Evolutionary conservation across 1,140 invertebrate genomes (phyloP).

Genomic region (Lepidostoma basale): DNA sequence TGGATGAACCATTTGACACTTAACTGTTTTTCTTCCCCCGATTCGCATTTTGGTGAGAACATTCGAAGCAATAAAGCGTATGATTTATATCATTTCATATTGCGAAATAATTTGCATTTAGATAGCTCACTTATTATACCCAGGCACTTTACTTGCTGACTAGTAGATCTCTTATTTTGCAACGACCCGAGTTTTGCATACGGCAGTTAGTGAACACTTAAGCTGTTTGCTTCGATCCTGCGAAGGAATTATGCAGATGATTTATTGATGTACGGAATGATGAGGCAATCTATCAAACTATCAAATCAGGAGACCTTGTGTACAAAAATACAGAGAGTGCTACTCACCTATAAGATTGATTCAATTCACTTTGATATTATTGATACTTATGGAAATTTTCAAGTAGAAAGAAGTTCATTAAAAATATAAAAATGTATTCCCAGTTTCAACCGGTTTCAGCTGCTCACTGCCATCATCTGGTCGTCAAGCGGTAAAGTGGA

Average conservation of each 20-base stretch:
- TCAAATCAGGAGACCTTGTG: too few species aligned
- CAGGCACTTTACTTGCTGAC: not conserved
- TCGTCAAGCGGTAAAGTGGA: too few species aligned
- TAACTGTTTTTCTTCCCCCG: not conserved
- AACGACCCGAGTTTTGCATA: slow-evolving; percentile 23
- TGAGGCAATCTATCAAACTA: too few species aligned
- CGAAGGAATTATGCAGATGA: slow-evolving; percentile 14
- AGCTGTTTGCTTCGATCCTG: not conserved
- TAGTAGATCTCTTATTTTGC: slow-evolving; percentile 33
- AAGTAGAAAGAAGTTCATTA: too few species aligned
- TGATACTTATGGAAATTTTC: too few species aligned
- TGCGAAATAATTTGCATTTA: slow-evolving; percentile 43
- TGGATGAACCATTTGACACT: not conserved
- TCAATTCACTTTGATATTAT: too few species aligned
- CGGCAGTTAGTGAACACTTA: slow-evolving; percentile 7
- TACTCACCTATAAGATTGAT: too few species aligned
- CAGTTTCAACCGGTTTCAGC: too few species aligned
- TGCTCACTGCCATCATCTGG: too few species aligned
- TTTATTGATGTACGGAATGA: not conserved
- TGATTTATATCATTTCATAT: slow-evolving; percentile 44
- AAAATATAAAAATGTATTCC: too few species aligned
- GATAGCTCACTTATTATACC: slow-evolving; percentile 40
- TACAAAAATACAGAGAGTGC: too few species aligned
- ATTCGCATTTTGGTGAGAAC: slow-evolving; percentile 14
- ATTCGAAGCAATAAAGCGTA: slow-evolving; percentile 32